These are phyloP conservation scores for Zosterops japonicus DNA, from an alignment of 2,113 vertebrate species.

Conservation along the genomic window DNA sequence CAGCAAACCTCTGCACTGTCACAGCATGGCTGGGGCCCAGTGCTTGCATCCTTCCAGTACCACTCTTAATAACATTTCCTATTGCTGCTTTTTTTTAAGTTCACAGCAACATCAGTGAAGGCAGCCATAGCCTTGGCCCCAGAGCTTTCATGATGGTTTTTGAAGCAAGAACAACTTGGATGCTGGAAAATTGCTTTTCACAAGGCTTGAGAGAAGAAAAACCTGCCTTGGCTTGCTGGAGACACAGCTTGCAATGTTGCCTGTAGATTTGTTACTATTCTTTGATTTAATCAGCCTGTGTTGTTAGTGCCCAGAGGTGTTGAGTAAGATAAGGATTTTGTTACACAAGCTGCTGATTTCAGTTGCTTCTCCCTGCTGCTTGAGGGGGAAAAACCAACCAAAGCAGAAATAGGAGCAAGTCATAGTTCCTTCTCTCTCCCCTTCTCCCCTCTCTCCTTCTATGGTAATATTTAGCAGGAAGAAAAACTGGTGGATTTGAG, in stretches of 20 bases:
- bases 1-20: neutral
- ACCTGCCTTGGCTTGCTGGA: neutral
- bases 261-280: neutral
- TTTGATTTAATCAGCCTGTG: slow-evolving; percentile 14
- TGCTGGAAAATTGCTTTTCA: neutral
- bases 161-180: neutral
- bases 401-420: neutral
- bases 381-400: neutral
- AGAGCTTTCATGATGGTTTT: neutral
- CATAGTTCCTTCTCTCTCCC: neutral
- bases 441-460: neutral
- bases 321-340: slow-evolving; percentile 1
- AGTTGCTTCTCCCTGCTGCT: neutral
- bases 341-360: neutral
- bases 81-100: too few relatives aligned
- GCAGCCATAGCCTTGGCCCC: neutral
- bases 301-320: slow-evolving; percentile 15
- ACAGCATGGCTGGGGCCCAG: neutral
- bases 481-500: neutral
- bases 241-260: neutral
- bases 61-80: neutral
- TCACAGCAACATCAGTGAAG: neutral
- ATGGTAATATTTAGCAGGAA: neutral
- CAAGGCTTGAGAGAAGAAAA: neutral
- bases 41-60: neutral